These are phyloP conservation scores for Poeciliopsis turrubarensis DNA, from an alignment of 2,113 vertebrate species.

Conservation along the genomic window DNA sequence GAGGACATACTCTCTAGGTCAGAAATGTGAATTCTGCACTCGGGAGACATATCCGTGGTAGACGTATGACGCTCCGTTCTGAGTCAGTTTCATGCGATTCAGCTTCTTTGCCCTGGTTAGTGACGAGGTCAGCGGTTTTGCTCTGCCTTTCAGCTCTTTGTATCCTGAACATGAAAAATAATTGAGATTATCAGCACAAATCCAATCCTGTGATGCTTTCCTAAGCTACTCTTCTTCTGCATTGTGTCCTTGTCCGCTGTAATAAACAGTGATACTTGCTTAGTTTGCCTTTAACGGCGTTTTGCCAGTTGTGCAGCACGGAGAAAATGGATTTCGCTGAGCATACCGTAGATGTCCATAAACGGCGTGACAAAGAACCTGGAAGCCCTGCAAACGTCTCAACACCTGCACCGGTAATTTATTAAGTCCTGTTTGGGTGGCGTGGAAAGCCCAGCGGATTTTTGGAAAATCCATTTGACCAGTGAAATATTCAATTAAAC, in stretches of 20 bases:
- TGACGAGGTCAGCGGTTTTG: slow-evolving; percentile 66
- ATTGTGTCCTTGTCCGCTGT: slow-evolving; percentile 54
- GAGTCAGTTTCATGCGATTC: slow-evolving; percentile 45
- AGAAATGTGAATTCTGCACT: background rate
- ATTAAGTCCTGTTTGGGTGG: slow-evolving; percentile 39
- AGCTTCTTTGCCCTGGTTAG: slow-evolving; percentile 41
- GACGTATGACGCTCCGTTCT: background rate
- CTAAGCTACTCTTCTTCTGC: slow-evolving; percentile 43
- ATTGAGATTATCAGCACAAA: slow-evolving; percentile 70
- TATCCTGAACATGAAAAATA: slow-evolving; percentile 55
- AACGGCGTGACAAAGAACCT: slow-evolving; percentile 57
- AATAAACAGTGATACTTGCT: slow-evolving; percentile 54
- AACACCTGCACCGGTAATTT: slow-evolving; percentile 50
- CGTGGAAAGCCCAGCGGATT: slow-evolving; percentile 44
- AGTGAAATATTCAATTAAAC: slow-evolving; percentile 14
- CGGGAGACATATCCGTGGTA: slow-evolving; percentile 7
- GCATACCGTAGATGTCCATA: slow-evolving; percentile 50
- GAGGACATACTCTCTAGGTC: background rate
- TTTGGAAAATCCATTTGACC: slow-evolving; percentile 31
- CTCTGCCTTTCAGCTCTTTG: slow-evolving; percentile 47
- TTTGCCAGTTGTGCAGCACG: slow-evolving; percentile 46
- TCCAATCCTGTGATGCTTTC: slow-evolving; percentile 47
- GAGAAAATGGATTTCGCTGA: slow-evolving; percentile 52
- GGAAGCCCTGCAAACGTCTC: slow-evolving; percentile 50
- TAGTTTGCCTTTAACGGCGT: slow-evolving; percentile 52